Conservation (phyloP, 1,140 invertebrate species). For the Asobara japonica region DNA sequence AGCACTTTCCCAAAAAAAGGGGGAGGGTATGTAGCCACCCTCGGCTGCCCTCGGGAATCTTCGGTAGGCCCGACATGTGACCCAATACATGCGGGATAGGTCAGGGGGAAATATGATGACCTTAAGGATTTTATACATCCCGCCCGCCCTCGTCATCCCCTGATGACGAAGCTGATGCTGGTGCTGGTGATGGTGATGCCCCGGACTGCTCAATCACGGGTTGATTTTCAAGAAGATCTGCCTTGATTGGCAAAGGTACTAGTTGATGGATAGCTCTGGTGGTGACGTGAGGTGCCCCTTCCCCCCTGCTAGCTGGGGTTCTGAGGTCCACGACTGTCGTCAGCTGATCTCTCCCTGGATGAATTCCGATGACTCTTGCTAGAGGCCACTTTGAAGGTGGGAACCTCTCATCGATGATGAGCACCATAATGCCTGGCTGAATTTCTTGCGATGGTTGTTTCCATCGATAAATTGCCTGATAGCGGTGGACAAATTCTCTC, state of each 20-base stretch:
- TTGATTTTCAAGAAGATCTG: not conserved
- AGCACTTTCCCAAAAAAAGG: no score
- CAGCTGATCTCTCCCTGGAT: conserved; percentile 44
- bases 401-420: conserved; percentile 1
- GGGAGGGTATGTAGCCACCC: no score
- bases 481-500: not conserved
- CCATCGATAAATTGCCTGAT: conserved; percentile 20
- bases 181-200: not conserved
- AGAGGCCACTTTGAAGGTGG: conserved; percentile 50
- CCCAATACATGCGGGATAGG: no score
- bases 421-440: conserved; percentile 11
- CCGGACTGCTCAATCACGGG: not conserved
- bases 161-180: not conserved
- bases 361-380: conserved; percentile 40
- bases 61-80: no score
- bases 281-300: not conserved
- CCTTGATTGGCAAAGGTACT: not conserved
- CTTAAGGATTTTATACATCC: not conserved
- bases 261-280: not conserved
- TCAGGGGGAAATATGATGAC: no score
- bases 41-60: no score
- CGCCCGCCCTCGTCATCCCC: not conserved
- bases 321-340: conserved; percentile 35
- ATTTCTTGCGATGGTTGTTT: not conserved
- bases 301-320: no score